Conservation (phyloP, 2,797 vertebrate species). For the Rhinichthys osculus region DNA sequence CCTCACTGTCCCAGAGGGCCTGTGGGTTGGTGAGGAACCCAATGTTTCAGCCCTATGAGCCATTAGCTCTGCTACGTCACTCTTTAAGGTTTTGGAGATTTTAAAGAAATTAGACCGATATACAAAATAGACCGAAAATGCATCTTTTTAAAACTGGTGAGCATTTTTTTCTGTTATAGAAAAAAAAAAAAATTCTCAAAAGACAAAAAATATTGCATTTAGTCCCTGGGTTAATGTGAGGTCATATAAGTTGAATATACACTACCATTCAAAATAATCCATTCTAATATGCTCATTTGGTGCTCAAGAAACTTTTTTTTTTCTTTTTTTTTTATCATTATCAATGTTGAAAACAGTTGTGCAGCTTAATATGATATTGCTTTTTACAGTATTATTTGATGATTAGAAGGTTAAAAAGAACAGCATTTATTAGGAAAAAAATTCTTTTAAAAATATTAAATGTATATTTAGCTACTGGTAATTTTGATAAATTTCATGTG, state of each 20-base stretch:
- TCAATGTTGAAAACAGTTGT: not conserved
- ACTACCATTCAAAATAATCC: not conserved
- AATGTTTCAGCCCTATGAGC: not conserved
- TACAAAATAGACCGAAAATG: too few relatives aligned
- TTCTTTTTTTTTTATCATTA: not conserved
- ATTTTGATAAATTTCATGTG: not conserved
- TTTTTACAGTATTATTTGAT: not conserved
- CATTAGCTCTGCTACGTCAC: not conserved
- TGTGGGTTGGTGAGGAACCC: constrained; percentile 42
- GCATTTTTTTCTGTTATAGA: too few relatives aligned
- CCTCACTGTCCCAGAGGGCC: constrained; percentile 69
- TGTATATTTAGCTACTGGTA: not conserved
- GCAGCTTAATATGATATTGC: not conserved
- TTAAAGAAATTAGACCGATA: not conserved
- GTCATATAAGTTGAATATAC: not conserved
- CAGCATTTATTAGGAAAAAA: not conserved
- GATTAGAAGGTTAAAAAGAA: not conserved
- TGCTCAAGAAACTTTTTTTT: too few relatives aligned
- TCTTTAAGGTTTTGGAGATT: not conserved
- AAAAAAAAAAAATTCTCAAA: not conserved
- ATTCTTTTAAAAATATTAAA: too few relatives aligned
- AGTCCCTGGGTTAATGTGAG: not conserved
- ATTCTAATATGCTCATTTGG: not conserved
- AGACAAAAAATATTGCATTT: not conserved
- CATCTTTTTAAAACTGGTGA: too few relatives aligned